phyloP scores from a whole-genome alignment of 2,888 invertebrate species.

The Metellina segmentata region DNA sequence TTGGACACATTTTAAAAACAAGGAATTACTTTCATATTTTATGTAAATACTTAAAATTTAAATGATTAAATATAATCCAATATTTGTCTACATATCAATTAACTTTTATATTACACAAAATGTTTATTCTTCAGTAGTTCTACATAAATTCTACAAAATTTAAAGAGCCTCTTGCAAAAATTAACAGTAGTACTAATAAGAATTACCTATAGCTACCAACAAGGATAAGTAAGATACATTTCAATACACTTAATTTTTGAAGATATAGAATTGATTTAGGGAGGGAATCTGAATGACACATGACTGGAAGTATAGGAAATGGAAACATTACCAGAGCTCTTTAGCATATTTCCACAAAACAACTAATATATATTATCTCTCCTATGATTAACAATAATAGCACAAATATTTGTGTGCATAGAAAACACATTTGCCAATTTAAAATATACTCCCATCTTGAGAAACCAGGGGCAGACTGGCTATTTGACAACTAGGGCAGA shows the following conservation, averaged over 20 bases:
- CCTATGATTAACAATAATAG: background rate
- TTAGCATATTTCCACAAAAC: background rate
- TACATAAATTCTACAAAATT: too few species aligned
- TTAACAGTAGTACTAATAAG: too few species aligned
- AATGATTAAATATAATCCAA: too few species aligned
- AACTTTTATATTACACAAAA: too few species aligned
- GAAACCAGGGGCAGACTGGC: background rate
- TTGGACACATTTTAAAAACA: too few species aligned
- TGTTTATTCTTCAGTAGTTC: too few species aligned
- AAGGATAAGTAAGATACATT: background rate
- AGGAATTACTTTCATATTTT: too few species aligned
- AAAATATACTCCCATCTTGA: background rate
- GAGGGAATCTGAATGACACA: background rate
- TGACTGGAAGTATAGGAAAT: background rate
- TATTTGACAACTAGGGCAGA: background rate
- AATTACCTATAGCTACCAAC: background rate
- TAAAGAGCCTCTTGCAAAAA: too few species aligned
- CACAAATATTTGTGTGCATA: background rate
- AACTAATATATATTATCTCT: background rate
- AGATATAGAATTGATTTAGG: background rate
- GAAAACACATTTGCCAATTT: background rate
- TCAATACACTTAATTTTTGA: background rate
- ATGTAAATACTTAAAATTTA: too few species aligned
- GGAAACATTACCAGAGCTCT: background rate
- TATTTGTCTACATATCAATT: too few species aligned